Conservation (phyloP, 2,797 vertebrate genomes). For the Microhierax caerulescens region DNA sequence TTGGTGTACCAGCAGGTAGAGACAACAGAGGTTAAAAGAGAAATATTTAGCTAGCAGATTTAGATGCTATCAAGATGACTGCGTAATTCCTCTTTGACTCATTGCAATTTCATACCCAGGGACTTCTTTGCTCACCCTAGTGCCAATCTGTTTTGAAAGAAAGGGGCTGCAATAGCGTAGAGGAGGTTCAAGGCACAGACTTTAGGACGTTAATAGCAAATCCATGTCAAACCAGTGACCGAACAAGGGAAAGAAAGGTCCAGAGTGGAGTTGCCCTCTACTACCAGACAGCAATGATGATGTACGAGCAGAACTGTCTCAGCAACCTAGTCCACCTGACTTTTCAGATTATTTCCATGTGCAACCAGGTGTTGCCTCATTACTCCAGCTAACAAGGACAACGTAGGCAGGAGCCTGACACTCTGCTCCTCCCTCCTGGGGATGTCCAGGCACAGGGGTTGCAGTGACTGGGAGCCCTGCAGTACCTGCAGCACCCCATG, state of each 20-base stretch:
- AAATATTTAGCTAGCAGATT: conserved; percentile 57
- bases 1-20: conserved; percentile 48
- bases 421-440: neutral
- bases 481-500: rapidly evolving
- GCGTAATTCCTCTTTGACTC: conserved; percentile 38
- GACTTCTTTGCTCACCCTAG: neutral
- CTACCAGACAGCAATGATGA: rapidly evolving
- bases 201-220: neutral
- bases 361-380: neutral
- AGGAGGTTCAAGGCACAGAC: neutral
- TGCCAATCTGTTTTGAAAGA: neutral
- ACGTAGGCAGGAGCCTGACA: neutral
- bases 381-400: neutral
- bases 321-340: neutral
- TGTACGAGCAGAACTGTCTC: neutral
- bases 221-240: rapidly evolving
- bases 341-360: neutral
- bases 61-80: conserved; percentile 56
- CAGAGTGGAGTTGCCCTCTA: neutral
- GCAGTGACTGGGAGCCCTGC: rapidly evolving
- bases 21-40: conserved; percentile 43
- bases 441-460: neutral
- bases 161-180: neutral
- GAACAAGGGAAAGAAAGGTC: neutral
- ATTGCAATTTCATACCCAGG: conserved; percentile 7